These are phyloP conservation scores for Drosophila funebris DNA, from an alignment of 1,140 invertebrate genomes.

Conservation along the genomic window DNA sequence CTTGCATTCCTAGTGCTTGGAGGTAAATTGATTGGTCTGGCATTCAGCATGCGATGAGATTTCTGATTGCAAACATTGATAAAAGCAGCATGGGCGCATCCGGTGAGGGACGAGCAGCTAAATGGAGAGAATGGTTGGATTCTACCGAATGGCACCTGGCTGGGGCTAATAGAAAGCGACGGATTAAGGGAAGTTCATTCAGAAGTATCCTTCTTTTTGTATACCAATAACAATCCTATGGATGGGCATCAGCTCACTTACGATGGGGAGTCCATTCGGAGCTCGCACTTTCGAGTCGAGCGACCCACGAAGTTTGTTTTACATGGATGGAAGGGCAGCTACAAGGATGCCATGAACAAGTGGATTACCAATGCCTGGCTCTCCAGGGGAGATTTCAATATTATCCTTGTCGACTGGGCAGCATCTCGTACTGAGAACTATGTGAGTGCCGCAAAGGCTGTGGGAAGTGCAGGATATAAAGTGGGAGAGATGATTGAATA, in stretches of 20 bases:
- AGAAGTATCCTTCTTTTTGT: conserved; percentile 37
- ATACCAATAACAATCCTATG: conserved; percentile 32
- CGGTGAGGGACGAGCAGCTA: not conserved
- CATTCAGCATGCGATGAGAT: not conserved
- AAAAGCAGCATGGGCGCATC: not conserved
- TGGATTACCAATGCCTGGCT: conserved; percentile 79
- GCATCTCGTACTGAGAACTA: conserved; percentile 79
- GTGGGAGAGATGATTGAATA: conserved; percentile 84
- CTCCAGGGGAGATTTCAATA: conserved; percentile 83
- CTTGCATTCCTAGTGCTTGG: conserved; percentile 4
- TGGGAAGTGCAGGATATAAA: conserved; percentile 83
- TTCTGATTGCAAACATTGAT: conserved; percentile 10
- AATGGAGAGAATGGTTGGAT: conserved; percentile 37
- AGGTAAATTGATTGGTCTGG: conserved; percentile 13
- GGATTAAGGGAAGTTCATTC: not conserved
- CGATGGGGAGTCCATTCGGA: not conserved
- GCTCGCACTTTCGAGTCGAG: conserved; percentile 22
- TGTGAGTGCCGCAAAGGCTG: conserved; percentile 75
- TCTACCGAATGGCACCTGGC: conserved; percentile 37
- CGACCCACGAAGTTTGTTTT: conserved; percentile 38
- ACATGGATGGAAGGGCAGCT: conserved; percentile 43
- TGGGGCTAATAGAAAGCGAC: conserved; percentile 3
- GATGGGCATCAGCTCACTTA: conserved; percentile 4
- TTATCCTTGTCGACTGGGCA: conserved; percentile 85
- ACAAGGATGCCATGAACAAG: conserved; percentile 11